A percentile compares a stretch with the other conserved stretches of the same genome.
Conservation (phyloP, 2,888 invertebrate genomes). For the Drosophila longiperda region DNA sequence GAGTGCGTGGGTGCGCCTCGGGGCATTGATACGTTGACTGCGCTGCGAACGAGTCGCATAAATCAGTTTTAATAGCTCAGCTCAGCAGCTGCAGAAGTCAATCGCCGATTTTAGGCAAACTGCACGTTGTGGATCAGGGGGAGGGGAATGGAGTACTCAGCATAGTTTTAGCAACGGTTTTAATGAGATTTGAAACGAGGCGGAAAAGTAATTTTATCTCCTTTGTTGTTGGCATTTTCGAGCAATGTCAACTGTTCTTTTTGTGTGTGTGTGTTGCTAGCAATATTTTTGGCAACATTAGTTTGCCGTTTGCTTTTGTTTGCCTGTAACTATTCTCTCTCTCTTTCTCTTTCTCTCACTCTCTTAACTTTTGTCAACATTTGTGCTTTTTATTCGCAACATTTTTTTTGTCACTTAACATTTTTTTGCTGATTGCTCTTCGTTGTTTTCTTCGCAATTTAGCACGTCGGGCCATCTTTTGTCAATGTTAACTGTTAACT, state of each 20-base stretch:
- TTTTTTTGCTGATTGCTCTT: not conserved
- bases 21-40: slow-evolving; percentile 39
- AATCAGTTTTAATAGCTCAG: slow-evolving; percentile 76
- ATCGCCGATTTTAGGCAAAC: slow-evolving; percentile 49
- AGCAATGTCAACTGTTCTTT: slow-evolving; percentile 37
- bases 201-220: slow-evolving; percentile 53
- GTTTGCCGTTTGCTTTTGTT: slow-evolving; percentile 33
- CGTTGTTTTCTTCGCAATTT: not conserved
- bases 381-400: not conserved
- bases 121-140: slow-evolving; percentile 33
- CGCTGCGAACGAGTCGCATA: slow-evolving; percentile 48
- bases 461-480: slow-evolving; percentile 25
- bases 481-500: slow-evolving; percentile 28
- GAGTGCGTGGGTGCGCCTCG: slow-evolving; percentile 64
- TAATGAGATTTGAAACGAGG: slow-evolving; percentile 65
- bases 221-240: slow-evolving; percentile 20
- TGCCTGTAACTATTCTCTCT: not conserved
- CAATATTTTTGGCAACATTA: slow-evolving; percentile 69
- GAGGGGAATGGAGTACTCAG: slow-evolving; percentile 3
- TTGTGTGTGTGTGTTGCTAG: slow-evolving; percentile 36
- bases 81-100: slow-evolving; percentile 69
- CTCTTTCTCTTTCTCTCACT: not conserved
- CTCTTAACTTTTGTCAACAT: not conserved
- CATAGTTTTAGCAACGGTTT: slow-evolving; percentile 48
- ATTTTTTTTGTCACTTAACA: not conserved